phyloP scores from a whole-genome alignment of 53 echinoderm and acorn worm species.

The Patiria pectinifera region DNA sequence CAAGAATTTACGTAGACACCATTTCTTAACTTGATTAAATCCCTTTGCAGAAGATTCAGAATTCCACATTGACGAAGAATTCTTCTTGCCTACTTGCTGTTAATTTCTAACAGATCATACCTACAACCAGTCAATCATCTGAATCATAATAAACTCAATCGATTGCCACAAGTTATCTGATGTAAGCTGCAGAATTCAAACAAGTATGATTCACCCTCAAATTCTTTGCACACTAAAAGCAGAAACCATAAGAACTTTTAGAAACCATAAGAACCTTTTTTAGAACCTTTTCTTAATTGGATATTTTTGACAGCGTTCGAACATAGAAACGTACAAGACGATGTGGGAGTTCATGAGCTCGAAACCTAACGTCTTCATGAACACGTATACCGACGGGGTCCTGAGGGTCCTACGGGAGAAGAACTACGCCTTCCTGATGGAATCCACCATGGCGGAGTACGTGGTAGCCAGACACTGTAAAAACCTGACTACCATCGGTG shows the following conservation, averaged over 20 bases:
- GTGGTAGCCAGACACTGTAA: conserved; percentile 82
- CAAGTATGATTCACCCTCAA: not conserved
- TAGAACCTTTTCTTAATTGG: no score
- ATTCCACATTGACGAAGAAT: no score
- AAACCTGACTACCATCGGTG: conserved; percentile 95
- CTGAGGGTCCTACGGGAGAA: conserved; percentile 81
- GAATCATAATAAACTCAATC: not conserved
- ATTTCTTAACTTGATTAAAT: no score
- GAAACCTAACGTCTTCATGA: conserved; percentile 79
- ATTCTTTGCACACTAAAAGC: not conserved
- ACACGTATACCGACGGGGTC: conserved; percentile 87
- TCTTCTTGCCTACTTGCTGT: no score
- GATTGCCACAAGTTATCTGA: not conserved
- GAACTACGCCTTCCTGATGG: conserved; percentile 97
- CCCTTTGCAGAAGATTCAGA: no score
- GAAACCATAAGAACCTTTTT: no score
- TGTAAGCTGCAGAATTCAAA: not conserved
- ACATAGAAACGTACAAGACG: conserved; percentile 83
- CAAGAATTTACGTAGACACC: no score
- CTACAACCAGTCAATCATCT: not conserved
- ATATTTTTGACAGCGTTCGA: conserved; percentile 75
- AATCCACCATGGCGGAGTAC: conserved; percentile 94
- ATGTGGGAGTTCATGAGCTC: conserved; percentile 97
- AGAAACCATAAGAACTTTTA: no score
- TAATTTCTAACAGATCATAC: not conserved